Evolutionary conservation across 2,888 invertebrate species (phyloP).

Genomic region (Hyppa rectilinea): DNA sequence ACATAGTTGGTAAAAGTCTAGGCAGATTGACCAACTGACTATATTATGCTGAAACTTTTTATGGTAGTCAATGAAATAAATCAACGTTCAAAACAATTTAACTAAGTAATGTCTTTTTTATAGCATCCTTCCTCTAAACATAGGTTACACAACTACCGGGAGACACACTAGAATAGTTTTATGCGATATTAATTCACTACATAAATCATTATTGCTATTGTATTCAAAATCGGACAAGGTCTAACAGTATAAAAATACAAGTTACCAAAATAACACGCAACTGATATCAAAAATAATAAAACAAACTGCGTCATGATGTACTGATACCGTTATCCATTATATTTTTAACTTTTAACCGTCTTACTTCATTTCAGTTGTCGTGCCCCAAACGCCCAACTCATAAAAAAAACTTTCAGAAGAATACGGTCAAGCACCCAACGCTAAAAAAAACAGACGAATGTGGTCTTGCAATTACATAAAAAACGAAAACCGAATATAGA

Average conservation of each 20-base stretch:
- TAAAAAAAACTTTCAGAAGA: too few relatives aligned
- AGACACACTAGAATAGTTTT: constrained; percentile 27
- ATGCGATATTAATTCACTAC: constrained; percentile 30
- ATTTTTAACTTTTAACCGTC: too few relatives aligned
- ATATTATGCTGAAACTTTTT: too few relatives aligned
- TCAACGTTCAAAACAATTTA: neutral
- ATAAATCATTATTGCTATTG: constrained; percentile 25
- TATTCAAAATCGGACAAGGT: constrained; percentile 33
- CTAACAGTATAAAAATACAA: neutral
- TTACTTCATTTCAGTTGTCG: too few relatives aligned
- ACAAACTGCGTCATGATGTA: neutral
- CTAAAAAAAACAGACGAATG: too few relatives aligned
- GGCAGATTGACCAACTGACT: too few relatives aligned
- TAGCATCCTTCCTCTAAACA: neutral
- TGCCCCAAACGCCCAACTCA: too few relatives aligned
- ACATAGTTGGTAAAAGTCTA: too few relatives aligned
- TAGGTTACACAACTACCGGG: constrained; percentile 23
- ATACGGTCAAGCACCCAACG: too few relatives aligned
- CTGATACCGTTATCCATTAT: constrained; percentile 16
- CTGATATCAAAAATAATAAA: neutral
- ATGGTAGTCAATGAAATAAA: neutral
- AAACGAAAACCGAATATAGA: too few relatives aligned
- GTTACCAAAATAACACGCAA: neutral
- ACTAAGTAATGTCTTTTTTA: constrained; percentile 5
- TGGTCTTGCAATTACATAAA: too few relatives aligned